These are phyloP conservation scores for Steatornis caripensis DNA, from an alignment of 2,113 vertebrate genomes.

Conservation along the genomic window DNA sequence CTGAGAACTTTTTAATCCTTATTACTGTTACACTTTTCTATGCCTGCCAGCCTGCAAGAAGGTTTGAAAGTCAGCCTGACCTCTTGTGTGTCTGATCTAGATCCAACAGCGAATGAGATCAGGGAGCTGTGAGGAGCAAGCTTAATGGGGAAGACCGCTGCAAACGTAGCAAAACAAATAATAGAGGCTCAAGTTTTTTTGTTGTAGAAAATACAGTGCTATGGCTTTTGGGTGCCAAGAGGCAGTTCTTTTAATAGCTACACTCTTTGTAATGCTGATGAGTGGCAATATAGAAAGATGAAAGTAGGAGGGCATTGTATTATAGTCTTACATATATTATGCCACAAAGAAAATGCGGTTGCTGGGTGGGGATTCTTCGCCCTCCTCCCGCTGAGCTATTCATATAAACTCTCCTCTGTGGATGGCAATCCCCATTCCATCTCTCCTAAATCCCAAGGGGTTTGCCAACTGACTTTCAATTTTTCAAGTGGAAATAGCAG, in stretches of 20 bases:
- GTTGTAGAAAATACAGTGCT: slow-evolving; percentile 55
- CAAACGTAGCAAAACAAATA: slow-evolving; percentile 63
- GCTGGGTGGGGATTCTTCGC: slow-evolving; percentile 45
- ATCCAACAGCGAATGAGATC: slow-evolving; percentile 58
- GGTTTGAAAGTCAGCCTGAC: slow-evolving; percentile 66
- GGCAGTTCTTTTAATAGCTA: slow-evolving; percentile 56
- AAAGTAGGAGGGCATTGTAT: slow-evolving; percentile 65
- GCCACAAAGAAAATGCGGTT: slow-evolving; percentile 52
- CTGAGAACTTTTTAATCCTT: slow-evolving; percentile 46
- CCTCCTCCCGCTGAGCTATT: slow-evolving; percentile 31
- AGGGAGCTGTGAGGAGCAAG: slow-evolving; percentile 58
- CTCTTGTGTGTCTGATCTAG: slow-evolving; percentile 59
- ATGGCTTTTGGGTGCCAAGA: slow-evolving; percentile 53
- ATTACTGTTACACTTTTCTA: slow-evolving; percentile 28
- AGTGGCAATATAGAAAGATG: slow-evolving; percentile 67
- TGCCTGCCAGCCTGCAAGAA: slow-evolving; percentile 28
- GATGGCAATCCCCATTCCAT: background rate
- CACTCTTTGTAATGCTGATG: slow-evolving; percentile 64
- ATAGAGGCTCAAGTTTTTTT: slow-evolving; percentile 31
- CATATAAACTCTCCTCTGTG: background rate
- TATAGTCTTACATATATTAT: slow-evolving; percentile 62
- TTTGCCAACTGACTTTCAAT: background rate
- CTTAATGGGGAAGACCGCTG: slow-evolving; percentile 52
- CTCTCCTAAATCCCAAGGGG: background rate
- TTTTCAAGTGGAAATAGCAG: slow-evolving; percentile 20